phyloP scores from a whole-genome alignment of 1,140 invertebrate species.

The Hermatobates lingyangjiaoensis region DNA sequence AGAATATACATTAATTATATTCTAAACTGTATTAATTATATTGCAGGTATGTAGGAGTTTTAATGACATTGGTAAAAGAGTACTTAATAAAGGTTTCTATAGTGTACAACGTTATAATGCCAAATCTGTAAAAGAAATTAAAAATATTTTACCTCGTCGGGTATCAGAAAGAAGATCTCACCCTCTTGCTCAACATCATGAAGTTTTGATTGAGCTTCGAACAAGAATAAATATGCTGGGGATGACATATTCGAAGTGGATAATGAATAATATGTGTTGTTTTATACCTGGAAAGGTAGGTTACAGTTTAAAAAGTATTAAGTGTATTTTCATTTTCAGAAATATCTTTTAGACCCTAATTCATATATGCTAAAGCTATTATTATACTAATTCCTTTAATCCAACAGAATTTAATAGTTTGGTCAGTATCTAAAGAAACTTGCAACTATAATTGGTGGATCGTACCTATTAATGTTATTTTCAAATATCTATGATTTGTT shows the following conservation, averaged over 20 bases:
- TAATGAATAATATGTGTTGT: slow-evolving; percentile 62
- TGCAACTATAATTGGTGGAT: too few relatives aligned
- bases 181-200: slow-evolving; percentile 62
- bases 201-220: slow-evolving; percentile 76
- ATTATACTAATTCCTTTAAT: too few relatives aligned
- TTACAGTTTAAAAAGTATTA: too few relatives aligned
- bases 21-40: too few relatives aligned
- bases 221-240: slow-evolving; percentile 75
- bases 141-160: slow-evolving; percentile 60
- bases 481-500: too few relatives aligned
- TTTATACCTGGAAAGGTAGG: slow-evolving; percentile 86
- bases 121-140: slow-evolving; percentile 52
- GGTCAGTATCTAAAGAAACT: too few relatives aligned
- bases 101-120: slow-evolving; percentile 58
- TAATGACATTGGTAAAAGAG: slow-evolving; percentile 47
- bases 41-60: slow-evolving; percentile 75
- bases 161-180: slow-evolving; percentile 77
- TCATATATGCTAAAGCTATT: too few relatives aligned
- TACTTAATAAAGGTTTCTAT: slow-evolving; percentile 64
- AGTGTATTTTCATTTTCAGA: too few relatives aligned
- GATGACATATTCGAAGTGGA: slow-evolving; percentile 81
- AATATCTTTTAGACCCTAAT: too few relatives aligned
- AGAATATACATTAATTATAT: too few relatives aligned
- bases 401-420: too few relatives aligned
- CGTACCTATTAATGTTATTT: too few relatives aligned